Base-by-base conservation (phyloP, 2,888 invertebrate genomes). In the Nemotelus nigrinus region DNA sequence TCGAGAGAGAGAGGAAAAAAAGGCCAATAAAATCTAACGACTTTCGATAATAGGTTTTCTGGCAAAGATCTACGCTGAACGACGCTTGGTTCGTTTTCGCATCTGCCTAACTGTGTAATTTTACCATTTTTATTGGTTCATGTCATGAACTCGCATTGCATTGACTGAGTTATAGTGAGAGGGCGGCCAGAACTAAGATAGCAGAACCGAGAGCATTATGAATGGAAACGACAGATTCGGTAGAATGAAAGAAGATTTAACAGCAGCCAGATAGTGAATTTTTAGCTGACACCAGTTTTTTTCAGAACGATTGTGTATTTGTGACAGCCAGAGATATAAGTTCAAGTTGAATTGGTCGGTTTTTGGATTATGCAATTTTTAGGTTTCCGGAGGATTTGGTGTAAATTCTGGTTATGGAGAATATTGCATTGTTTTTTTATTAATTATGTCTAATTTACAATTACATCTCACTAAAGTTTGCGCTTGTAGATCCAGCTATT, bases 1-100 rank as follows among this genome's bases (percentile, higher is more conserved):
- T 70, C 45, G 47, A 70, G 55, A 70, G 70, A 55, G 47, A 25
- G 25, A 25, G 25, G 25, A 25, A 25, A 25, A 25, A 25, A 25
- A 25, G 25, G 25, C 25, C 70, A 70, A 70, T 70, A 70, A 70
- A 70, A 70, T 70, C 70, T 70, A 70, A 70, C 70, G 70, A 70
- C 70, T 70, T 70, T 70, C 53, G 70, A 70, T 70, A 70, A 70
- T 70, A 70, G 70, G 70, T 70, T 70, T 70, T 60, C 25, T 70
- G 70, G 70, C 70, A 70, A 70, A 70, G 70, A 70, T 70, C 55
- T 70, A 70, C 70, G 70, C 70, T 70, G 70, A 70, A 70, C 70
- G 70, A 70, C 55, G 53, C 25, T 25, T 25, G 25, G 53, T 70
- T 70, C 70, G 70, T 25, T 55, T 70, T 70, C 70, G 70, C 70